Evolutionary conservation across 2,113 vertebrate species (phyloP).

Genomic region (Athene cunicularia): DNA sequence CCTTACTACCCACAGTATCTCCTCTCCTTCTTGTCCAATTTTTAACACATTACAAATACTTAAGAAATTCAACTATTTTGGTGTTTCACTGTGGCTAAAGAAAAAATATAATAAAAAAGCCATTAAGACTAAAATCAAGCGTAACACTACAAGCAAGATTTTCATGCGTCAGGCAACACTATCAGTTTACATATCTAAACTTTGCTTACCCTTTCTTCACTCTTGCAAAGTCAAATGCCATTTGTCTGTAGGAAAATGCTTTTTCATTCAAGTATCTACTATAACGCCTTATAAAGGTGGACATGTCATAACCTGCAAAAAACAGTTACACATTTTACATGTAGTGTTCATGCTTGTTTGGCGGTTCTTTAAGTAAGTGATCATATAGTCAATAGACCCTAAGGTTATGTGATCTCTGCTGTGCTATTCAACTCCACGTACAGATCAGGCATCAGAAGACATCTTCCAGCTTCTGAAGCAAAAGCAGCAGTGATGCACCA

Average conservation of each 20-base stretch:
- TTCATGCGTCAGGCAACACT: not conserved
- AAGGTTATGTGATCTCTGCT: not conserved
- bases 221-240: slow-evolving; percentile 99
- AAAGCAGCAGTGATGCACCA: not conserved
- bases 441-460: not conserved
- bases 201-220: slow-evolving; percentile 94
- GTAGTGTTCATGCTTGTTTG: not conserved
- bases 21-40: not conserved
- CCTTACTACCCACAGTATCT: not conserved
- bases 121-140: not conserved
- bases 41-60: not conserved
- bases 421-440: not conserved
- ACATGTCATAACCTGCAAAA: slow-evolving; percentile 66
- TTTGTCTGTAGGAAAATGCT: slow-evolving; percentile 97
- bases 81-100: not conserved
- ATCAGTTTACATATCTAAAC: not conserved
- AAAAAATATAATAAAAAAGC: not conserved
- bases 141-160: not conserved
- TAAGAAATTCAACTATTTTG: not conserved
- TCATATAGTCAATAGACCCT: not conserved
- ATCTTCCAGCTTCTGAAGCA: not conserved
- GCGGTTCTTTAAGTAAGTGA: not conserved
- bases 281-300: slow-evolving; percentile 80
- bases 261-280: slow-evolving; percentile 99
- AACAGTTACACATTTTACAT: not conserved